Evolutionary conservation across 2,113 vertebrate genomes (phyloP), one percentile per base, ranked within the genome.

Genomic region (Sturnus vulgaris): DNA sequence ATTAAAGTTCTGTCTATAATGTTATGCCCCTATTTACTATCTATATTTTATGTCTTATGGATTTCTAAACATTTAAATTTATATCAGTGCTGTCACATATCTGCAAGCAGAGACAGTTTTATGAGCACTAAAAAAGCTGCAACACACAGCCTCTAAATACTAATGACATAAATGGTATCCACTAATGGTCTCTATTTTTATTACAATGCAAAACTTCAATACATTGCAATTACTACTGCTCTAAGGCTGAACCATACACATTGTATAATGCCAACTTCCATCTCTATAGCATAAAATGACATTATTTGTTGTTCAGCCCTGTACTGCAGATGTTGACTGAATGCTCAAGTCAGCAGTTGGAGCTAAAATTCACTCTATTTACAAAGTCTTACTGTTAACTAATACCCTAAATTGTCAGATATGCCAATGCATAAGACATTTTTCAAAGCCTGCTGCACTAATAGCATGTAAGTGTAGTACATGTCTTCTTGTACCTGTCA

Each of bases 41-140:
- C 97, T 98, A 96, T 98, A 98, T 98, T 99, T 99, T 98, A 99
- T 98, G 98, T 98, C 98, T 98, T 98, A 99, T 98, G 98, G 98
- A 98, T 98, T 98, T 98, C 97, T 97, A 96, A 97, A 98, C 97
- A 97, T 98, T 98, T 98, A 98, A 98, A 98, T 98, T 98, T 98
- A 98, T 98, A 97, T 97, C 97, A 96, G 92, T 47, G 66, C 96
- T 97, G 97, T 99, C 98, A 99, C 98, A 98, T 98, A 99, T 99
- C 98, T 98, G 98, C 96, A 96, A 97, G 96, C 97, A 96, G 92
- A 96, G 99, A 98, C 98, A 99, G 98, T 97, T 99, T 99, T 99
- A 99, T 91, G 98, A 98, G 98, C 98, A 97, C 98, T 99, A 98
- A 99, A 99, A 98, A 98, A 99, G 98, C 98, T 98, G 98, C 98